phyloP scores from a whole-genome alignment of 2,888 invertebrate species.

The Cheilosia urbana region DNA sequence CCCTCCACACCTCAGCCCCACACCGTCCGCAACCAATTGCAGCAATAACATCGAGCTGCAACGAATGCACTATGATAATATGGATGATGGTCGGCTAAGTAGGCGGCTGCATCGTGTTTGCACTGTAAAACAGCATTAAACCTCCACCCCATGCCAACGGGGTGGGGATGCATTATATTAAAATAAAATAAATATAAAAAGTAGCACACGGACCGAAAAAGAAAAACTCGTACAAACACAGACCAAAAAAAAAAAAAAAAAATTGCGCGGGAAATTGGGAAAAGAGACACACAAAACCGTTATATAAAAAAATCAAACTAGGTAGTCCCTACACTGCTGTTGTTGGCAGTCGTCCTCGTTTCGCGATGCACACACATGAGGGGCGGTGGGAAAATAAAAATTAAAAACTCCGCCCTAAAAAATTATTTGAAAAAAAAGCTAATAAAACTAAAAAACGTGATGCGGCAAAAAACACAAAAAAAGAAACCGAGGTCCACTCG shows the following conservation, averaged over 20 bases:
- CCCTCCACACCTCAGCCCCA: conserved; percentile 33
- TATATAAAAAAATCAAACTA: conserved; percentile 75
- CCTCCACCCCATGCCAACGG: conserved; percentile 23
- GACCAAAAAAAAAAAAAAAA: conserved; percentile 75
- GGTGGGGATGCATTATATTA: conserved; percentile 79
- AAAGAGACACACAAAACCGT: conserved; percentile 75
- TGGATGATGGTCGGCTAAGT: conserved; percentile 74
- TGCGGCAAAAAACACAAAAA: conserved; percentile 64
- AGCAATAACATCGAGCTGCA: conserved; percentile 47
- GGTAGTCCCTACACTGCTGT: conserved; percentile 64
- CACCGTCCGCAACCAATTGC: conserved; percentile 26
- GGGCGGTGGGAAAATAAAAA: conserved; percentile 80
- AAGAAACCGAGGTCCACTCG: conserved; percentile 35
- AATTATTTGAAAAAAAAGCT: conserved; percentile 77
- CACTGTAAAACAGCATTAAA: conserved; percentile 73
- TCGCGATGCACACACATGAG: conserved; percentile 48
- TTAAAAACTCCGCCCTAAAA: conserved; percentile 84
- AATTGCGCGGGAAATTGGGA: conserved; percentile 68
- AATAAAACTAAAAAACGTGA: conserved; percentile 73
- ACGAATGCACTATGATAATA: conserved; percentile 71
- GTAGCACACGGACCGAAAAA: conserved; percentile 64
- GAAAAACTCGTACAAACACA: conserved; percentile 76
- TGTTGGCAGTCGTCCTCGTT: conserved; percentile 48
- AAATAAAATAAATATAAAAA: conserved; percentile 75
- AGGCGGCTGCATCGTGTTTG: conserved; percentile 72